Evolutionary conservation across 2,888 invertebrate species (phyloP).

Genomic region (Tenthredo amoena): DNA sequence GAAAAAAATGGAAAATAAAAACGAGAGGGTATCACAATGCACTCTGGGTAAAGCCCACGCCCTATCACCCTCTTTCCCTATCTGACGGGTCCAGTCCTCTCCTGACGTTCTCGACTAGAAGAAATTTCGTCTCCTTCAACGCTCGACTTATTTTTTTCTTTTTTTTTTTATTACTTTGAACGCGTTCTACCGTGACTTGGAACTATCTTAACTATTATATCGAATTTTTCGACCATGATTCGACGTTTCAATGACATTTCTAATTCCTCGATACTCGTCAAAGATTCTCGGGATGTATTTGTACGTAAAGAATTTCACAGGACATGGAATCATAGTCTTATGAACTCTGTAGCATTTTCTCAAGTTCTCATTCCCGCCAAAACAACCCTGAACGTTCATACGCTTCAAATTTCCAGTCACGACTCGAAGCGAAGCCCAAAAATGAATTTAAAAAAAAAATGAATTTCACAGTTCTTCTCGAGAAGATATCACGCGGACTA

Average conservation of each 20-base stretch:
- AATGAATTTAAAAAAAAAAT: not conserved
- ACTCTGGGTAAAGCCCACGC: not conserved
- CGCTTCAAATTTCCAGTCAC: too few relatives aligned
- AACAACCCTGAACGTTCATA: not conserved
- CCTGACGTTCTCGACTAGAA: not conserved
- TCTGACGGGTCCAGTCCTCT: not conserved
- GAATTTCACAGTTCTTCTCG: not conserved
- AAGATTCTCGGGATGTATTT: not conserved
- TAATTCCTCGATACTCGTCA: not conserved
- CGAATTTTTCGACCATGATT: not conserved
- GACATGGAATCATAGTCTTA: too few relatives aligned
- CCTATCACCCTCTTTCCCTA: not conserved
- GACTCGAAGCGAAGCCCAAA: too few relatives aligned
- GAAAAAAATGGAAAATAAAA: not conserved
- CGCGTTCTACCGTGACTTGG: not conserved
- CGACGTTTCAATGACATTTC: not conserved
- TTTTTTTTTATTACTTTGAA: not conserved
- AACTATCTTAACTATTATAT: not conserved
- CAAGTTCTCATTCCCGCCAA: not conserved
- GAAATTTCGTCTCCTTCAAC: not conserved
- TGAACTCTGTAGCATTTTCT: too few relatives aligned
- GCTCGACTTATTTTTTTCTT: not conserved
- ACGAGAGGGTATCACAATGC: conserved; percentile 1
- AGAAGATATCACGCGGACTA: not conserved
- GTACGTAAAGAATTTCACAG: too few relatives aligned